Percentiles rank a stretch among this genome's conserved stretches.
These are phyloP conservation scores for Caenorhabditis panamensis DNA, from an alignment of 2,888 invertebrate genomes.

Conservation along the genomic window DNA sequence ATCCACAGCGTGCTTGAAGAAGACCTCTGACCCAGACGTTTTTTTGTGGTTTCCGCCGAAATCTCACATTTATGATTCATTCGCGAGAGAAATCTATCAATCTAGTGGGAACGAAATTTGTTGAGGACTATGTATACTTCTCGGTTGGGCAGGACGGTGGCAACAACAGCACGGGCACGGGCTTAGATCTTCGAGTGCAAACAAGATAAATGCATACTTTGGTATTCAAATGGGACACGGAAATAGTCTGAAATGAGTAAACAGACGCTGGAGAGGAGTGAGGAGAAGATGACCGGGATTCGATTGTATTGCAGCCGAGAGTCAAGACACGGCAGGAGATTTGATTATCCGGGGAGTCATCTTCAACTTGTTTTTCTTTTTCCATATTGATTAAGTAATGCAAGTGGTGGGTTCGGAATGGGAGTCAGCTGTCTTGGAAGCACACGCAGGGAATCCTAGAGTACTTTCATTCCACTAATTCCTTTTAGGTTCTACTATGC, in stretches of 20 bases:
- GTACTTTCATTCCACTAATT: too few relatives aligned
- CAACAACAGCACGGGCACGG: slow-evolving; percentile 4
- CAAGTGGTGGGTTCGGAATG: not conserved
- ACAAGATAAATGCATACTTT: slow-evolving; percentile 41
- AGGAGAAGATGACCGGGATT: not conserved
- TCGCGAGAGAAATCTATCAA: not conserved
- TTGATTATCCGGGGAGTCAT: not conserved
- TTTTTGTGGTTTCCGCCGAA: slow-evolving; percentile 1
- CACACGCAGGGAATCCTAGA: too few relatives aligned
- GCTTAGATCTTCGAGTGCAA: not conserved
- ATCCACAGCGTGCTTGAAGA: too few relatives aligned
- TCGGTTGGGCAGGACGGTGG: not conserved
- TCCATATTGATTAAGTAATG: not conserved
- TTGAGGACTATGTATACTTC: too few relatives aligned
- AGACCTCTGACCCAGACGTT: not conserved
- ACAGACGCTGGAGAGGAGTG: too few relatives aligned
- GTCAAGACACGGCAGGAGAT: not conserved
- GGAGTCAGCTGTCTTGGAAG: too few relatives aligned
- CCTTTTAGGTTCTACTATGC: too few relatives aligned
- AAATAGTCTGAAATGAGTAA: slow-evolving; percentile 10
- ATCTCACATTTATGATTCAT: slow-evolving; percentile 1
- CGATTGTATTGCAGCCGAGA: slow-evolving; percentile 4
- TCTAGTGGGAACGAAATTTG: not conserved
- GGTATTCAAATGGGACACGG: slow-evolving; percentile 43
- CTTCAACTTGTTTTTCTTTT: not conserved